Conservation (phyloP, 2,113 vertebrate genomes). For the Nothocercus nigrocapillus region DNA sequence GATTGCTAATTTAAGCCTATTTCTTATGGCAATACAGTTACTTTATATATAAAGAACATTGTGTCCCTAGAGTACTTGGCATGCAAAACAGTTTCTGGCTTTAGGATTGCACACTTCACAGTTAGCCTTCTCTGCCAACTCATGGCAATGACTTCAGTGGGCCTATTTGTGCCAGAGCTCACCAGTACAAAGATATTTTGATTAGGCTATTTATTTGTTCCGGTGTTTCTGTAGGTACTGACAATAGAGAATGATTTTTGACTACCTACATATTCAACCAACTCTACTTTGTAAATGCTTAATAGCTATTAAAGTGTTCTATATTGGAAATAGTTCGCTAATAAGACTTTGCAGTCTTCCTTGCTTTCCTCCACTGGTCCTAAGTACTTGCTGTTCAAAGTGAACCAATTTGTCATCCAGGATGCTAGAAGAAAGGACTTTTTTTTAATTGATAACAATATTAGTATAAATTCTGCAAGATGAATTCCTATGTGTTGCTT, state of each 20-base stretch:
- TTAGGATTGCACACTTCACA: not conserved
- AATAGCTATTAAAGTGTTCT: not conserved
- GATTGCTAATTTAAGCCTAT: not conserved
- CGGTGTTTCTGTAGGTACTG: not conserved
- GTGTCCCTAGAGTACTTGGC: not conserved
- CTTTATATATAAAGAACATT: not conserved
- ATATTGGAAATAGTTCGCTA: not conserved
- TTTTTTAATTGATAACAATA: not conserved
- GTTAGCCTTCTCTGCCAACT: not conserved
- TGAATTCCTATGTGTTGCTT: not conserved
- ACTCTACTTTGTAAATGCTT: not conserved
- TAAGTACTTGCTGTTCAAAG: not conserved
- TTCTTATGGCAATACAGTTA: not conserved
- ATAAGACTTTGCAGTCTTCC: not conserved
- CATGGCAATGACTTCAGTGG: not conserved
- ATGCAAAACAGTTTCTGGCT: not conserved
- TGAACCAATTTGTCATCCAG: rapidly evolving
- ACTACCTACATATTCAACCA: not conserved
- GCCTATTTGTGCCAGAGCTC: not conserved
- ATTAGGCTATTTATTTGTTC: not conserved
- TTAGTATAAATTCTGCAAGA: not conserved
- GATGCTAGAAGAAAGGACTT: not conserved
- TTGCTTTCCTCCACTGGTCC: not conserved
- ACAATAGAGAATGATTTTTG: not conserved
- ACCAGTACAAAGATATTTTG: not conserved